Evolutionary conservation across 2,888 invertebrate genomes (phyloP).

Genomic region (Ptycholaimellus sp.): DNA sequence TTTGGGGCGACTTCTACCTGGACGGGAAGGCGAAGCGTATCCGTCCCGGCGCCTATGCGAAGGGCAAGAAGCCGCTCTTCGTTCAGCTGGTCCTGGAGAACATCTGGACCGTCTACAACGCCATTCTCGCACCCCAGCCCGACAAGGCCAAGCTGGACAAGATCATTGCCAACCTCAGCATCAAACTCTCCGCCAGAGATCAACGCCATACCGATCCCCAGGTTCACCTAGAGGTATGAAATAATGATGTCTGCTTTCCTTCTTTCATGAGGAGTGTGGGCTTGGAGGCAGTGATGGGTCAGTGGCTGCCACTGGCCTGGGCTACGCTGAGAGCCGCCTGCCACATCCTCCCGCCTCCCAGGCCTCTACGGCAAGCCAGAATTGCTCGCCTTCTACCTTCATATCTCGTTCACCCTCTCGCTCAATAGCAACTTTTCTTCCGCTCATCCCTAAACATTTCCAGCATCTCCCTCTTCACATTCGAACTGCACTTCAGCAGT

Average conservation of each 20-base stretch:
- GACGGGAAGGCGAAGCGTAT: too few relatives aligned
- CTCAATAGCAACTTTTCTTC: too few relatives aligned
- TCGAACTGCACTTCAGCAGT: too few relatives aligned
- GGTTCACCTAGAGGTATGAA: conserved; percentile 1
- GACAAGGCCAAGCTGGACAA: conserved; percentile 35
- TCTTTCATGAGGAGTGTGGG: background rate
- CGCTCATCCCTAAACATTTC: too few relatives aligned
- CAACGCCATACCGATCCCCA: conserved; percentile 44
- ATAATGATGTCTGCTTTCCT: background rate
- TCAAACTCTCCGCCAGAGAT: too few relatives aligned
- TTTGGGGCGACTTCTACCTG: too few relatives aligned
- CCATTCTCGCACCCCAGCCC: conserved; percentile 46
- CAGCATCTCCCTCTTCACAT: too few relatives aligned
- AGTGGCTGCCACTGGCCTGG: too few relatives aligned
- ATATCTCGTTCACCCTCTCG: too few relatives aligned
- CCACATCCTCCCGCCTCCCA: conserved; percentile 60
- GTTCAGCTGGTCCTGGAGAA: conserved; percentile 72
- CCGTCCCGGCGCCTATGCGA: conserved; percentile 61
- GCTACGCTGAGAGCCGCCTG: too few relatives aligned
- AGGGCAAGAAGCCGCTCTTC: conserved; percentile 70
- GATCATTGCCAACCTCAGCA: too few relatives aligned
- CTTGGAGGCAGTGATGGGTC: conserved; percentile 47
- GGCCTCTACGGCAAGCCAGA: conserved; percentile 46
- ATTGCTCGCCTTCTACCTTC: conserved; percentile 50
- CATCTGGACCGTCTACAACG: too few relatives aligned